phyloP scores from a whole-genome alignment of 92 coral and sea anemone species.

The Epizoanthus ramosus region DNA sequence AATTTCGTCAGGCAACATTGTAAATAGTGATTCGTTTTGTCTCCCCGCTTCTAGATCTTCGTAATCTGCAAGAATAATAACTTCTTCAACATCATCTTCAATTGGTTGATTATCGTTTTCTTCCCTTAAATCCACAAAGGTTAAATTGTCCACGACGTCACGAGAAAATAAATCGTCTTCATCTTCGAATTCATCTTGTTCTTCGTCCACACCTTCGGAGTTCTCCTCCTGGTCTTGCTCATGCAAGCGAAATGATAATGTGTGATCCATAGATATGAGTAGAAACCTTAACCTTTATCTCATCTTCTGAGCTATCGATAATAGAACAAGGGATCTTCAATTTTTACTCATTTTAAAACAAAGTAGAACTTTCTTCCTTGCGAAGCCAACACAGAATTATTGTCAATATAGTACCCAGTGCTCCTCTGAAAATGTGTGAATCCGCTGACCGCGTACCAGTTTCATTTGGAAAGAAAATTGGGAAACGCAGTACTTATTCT shows the following conservation, averaged over 20 bases:
- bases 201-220: neutral
- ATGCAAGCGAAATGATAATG: neutral
- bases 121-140: neutral
- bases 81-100: conserved; percentile 50
- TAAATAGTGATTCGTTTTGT: conserved; percentile 32
- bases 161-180: neutral
- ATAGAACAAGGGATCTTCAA: neutral
- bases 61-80: conserved; percentile 27
- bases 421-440: neutral
- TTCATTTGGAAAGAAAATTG: neutral
- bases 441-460: conserved; percentile 19
- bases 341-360: too few species aligned
- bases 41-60: neutral
- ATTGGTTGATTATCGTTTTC: neutral
- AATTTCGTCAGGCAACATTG: conserved; percentile 79
- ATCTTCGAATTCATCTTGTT: neutral
- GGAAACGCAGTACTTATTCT: neutral
- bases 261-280: neutral
- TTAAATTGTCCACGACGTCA: conserved; percentile 12
- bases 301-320: neutral
- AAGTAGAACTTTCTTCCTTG: too few species aligned
- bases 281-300: neutral
- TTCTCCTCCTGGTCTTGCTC: neutral
- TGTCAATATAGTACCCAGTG: conserved; percentile 9
- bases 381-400: too few species aligned